A percentile compares a stretch with the other conserved stretches of the same genome.
phyloP scores from a whole-genome alignment of 2,888 invertebrate genomes.

The Heteromurus nitidus region DNA sequence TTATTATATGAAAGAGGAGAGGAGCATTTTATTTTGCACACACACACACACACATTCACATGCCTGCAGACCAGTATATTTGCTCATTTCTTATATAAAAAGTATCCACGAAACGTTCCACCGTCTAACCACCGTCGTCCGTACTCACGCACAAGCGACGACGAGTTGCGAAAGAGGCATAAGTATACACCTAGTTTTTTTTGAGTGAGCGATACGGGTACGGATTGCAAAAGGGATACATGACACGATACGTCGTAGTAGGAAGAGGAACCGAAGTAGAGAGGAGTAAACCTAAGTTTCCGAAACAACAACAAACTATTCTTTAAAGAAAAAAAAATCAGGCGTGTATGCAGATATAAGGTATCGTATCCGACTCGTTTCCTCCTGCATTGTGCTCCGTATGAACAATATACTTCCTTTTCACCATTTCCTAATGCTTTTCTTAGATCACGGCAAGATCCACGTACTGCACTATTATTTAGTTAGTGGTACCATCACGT shows the following conservation, averaged over 20 bases:
- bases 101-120: too few species aligned
- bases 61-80: not conserved
- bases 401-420: constrained; percentile 57
- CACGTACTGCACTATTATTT: constrained; percentile 11
- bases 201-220: too few species aligned
- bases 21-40: too few species aligned
- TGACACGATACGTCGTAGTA: too few species aligned
- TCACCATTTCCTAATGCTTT: constrained; percentile 8
- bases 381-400: constrained; percentile 36
- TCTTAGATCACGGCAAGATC: not conserved
- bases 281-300: not conserved
- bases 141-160: too few species aligned
- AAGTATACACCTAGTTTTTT: too few species aligned
- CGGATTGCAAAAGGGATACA: too few species aligned
- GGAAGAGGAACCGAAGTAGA: too few species aligned
- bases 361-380: constrained; percentile 55
- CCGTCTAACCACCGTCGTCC: too few species aligned
- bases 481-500: constrained; percentile 11
- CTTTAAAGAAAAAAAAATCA: constrained; percentile 28
- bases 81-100: not conserved
- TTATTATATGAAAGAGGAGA: too few species aligned
- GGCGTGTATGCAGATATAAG: constrained; percentile 35
- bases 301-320: constrained; percentile 41
- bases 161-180: too few species aligned
- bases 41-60: not conserved